Evolutionary conservation across 35 echinoderm and acorn worm genomes (phyloP).

Genomic region (Apostichopus californicus): DNA sequence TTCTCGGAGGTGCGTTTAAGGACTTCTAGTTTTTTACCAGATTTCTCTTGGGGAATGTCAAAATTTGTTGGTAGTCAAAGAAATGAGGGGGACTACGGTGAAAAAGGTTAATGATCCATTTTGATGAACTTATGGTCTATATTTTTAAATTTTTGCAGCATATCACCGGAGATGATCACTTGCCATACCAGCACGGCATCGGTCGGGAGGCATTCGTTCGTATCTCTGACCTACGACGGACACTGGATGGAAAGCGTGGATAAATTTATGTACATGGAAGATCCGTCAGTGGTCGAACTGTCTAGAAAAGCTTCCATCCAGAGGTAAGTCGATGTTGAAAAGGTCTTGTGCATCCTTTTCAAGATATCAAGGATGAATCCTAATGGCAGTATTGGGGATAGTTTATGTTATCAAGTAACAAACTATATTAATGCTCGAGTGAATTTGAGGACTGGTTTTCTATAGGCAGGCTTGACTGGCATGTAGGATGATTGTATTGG

Average conservation of each 20-base stretch:
- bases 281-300: constrained; percentile 63
- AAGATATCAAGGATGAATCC: no score
- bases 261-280: constrained; percentile 51
- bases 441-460: no score
- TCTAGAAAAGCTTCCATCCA: constrained; percentile 64
- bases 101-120: not conserved
- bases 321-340: constrained; percentile 39
- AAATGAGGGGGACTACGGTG: not conserved
- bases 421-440: no score
- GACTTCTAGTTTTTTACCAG: not conserved
- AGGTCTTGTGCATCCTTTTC: no score
- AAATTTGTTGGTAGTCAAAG: not conserved
- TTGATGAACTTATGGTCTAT: not conserved
- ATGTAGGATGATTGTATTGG: no score
- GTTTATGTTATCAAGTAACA: no score
- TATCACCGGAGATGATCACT: constrained; percentile 34
- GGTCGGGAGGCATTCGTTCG: not conserved
- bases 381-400: no score
- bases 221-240: constrained; percentile 64
- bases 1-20: not conserved
- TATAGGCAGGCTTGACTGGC: no score
- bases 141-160: constrained; percentile 47
- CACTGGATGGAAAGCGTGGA: constrained; percentile 28
- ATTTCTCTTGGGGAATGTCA: not conserved
- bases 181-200: constrained; percentile 50